Conservation (phyloP, 2,113 vertebrate species). For the Baryphthengus martii region DNA sequence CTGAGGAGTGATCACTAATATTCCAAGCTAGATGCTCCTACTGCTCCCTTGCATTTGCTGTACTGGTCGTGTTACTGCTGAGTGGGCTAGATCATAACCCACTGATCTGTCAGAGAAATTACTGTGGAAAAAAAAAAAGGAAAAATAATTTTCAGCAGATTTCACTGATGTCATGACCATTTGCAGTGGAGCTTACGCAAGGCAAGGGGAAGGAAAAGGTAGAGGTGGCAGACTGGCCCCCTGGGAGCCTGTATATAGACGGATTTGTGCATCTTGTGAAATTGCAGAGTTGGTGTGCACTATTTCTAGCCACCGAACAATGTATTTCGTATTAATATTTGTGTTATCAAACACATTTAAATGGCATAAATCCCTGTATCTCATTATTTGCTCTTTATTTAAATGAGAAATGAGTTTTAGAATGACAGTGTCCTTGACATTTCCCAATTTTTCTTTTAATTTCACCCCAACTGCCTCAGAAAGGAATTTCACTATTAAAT, state of each 20-base stretch:
- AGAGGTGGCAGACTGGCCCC: neutral
- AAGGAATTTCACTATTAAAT: neutral
- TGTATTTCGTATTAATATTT: neutral
- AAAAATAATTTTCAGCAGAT: neutral
- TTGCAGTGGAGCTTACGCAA: neutral
- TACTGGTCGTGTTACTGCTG: neutral
- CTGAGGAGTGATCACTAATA: neutral
- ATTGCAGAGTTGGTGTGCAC: neutral
- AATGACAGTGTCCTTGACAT: neutral
- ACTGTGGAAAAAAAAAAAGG: neutral
- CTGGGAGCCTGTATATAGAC: too few species aligned
- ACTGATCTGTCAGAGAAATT: neutral
- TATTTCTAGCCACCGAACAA: neutral
- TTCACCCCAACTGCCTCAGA: neutral
- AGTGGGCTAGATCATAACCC: neutral
- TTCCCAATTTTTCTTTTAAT: neutral
- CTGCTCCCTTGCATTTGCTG: neutral
- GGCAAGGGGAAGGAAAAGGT: neutral
- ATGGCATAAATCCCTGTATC: fast-evolving
- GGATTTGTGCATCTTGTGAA: neutral
- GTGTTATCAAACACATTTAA: neutral
- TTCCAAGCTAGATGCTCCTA: neutral
- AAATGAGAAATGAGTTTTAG: neutral
- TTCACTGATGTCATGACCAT: neutral
- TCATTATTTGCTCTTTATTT: neutral